These are phyloP conservation scores for Megaceryle maxima DNA, from an alignment of 2,113 vertebrate genomes.

Conservation along the genomic window DNA sequence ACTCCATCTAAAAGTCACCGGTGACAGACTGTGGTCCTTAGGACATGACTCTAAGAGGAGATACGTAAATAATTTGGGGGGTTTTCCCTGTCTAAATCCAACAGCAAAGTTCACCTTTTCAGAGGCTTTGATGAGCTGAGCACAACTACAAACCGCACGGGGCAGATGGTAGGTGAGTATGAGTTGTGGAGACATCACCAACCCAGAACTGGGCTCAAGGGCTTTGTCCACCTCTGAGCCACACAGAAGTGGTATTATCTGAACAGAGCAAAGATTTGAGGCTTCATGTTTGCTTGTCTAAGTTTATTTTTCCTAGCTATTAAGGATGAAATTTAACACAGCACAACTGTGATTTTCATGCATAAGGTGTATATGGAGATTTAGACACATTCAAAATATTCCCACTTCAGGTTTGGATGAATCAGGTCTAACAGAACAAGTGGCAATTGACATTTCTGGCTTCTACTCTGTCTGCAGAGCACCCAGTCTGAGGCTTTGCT, in stretches of 20 bases:
- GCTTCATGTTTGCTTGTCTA: not conserved
- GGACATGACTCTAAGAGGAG: not conserved
- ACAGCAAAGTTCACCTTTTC: not conserved
- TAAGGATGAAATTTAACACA: not conserved
- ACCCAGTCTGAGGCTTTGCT: not conserved
- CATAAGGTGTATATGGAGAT: not conserved
- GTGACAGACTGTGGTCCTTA: not conserved
- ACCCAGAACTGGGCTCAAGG: not conserved
- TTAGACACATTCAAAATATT: not conserved
- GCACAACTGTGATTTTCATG: not conserved
- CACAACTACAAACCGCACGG: not conserved
- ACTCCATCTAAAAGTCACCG: not conserved
- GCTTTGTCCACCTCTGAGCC: not conserved
- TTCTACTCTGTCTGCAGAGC: slow-evolving; percentile 4
- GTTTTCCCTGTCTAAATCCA: not conserved
- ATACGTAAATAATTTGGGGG: not conserved
- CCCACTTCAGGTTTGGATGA: slow-evolving; percentile 12
- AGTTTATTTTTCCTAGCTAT: not conserved
- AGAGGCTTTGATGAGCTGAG: not conserved
- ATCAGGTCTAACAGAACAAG: slow-evolving; percentile 16
- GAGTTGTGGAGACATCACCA: not conserved
- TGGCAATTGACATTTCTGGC: slow-evolving; percentile 56
- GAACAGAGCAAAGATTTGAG: not conserved
- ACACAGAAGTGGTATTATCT: not conserved
- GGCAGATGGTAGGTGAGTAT: not conserved